Percentiles rank a stretch among this genome's conserved stretches.
Evolutionary conservation across 2,888 invertebrate genomes (phyloP).

Genomic region (Coenonympha glycerion): DNA sequence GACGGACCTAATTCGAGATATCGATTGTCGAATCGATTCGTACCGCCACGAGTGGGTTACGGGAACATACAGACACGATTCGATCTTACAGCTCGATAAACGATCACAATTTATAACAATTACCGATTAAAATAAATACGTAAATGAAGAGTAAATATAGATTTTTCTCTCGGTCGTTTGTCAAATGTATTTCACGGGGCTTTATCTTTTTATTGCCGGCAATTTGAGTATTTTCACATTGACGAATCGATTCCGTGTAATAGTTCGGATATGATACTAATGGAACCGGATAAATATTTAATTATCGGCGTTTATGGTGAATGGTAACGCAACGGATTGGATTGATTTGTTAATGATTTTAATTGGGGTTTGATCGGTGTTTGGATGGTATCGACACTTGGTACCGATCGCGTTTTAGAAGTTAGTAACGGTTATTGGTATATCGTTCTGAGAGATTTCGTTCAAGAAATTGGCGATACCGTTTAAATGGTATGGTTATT

Average conservation of each 20-base stretch:
- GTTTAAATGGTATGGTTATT: constrained; percentile 36
- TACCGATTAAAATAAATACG: constrained; percentile 55
- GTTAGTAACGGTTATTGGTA: constrained; percentile 15
- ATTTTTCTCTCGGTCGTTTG: constrained; percentile 51
- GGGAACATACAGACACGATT: constrained; percentile 27
- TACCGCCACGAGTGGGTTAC: constrained; percentile 49
- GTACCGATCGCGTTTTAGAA: constrained; percentile 7
- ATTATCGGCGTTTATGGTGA: constrained; percentile 65
- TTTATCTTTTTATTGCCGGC: constrained; percentile 48
- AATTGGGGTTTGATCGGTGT: constrained; percentile 45
- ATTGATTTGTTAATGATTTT: constrained; percentile 59
- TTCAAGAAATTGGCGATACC: constrained; percentile 22
- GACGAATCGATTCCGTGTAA: constrained; percentile 65
- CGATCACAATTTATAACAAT: constrained; percentile 59
- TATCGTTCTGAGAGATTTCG: constrained; percentile 2
- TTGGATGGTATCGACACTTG: constrained; percentile 30
- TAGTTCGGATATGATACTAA: constrained; percentile 58
- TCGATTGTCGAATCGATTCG: constrained; percentile 56
- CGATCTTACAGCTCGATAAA: constrained; percentile 30
- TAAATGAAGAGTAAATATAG: constrained; percentile 53
- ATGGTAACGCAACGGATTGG: constrained; percentile 64
- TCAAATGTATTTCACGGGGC: constrained; percentile 64
- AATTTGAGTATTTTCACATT: constrained; percentile 62
- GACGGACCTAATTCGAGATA: constrained; percentile 47
- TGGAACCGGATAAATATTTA: constrained; percentile 72